Base-by-base conservation (phyloP, 2,113 vertebrate genomes). In the Callopanchax toddi region DNA sequence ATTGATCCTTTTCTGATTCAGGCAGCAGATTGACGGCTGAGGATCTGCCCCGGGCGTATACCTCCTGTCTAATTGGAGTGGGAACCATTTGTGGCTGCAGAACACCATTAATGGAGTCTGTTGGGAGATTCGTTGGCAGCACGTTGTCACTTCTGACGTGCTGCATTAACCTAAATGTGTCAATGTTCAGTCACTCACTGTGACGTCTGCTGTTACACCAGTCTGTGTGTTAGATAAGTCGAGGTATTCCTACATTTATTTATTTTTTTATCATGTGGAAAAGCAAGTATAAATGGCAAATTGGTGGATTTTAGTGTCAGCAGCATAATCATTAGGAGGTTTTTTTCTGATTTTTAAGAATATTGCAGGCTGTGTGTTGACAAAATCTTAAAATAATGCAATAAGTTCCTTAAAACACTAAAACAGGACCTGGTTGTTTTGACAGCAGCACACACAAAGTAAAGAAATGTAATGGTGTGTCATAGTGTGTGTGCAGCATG, bases 81-180 rank as follows among this genome's bases (percentile, higher is more conserved):
- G 12, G 18, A 80, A 77, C 62, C 68, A 45, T 81, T 12, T 48
- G 52, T 48, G 34, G 66, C 51, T 51, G 26, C 60, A 26, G 50
- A 61, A 74, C 48, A 49, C n/a, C 50, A 34, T 17, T 72, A 44
- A 74, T 60, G 32, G 49, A 25, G 17, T 21, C 2, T 52, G 45
- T 66, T 34, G 13, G 65, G 16, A 44, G 20, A 60, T 15, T 52
- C 37, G 58, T 16, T 6, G 53, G 76, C 60, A 10, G 52, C 72
- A 46, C n/a, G 22, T 42, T 59, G 81, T 74, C 84, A 64, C 45
- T 0, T 75, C 29, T 45, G 20, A 48, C 34, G 25, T 45, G 29
- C 20, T 9, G 40, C 44, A 67, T 67, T 56, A 55, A 54, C 26
- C 6, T 11, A 45, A 65, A 68, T 22, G 18, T 52, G 42, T 58